Base-by-base conservation (phyloP, 1,140 invertebrate species). In the Apis florea region DNA sequence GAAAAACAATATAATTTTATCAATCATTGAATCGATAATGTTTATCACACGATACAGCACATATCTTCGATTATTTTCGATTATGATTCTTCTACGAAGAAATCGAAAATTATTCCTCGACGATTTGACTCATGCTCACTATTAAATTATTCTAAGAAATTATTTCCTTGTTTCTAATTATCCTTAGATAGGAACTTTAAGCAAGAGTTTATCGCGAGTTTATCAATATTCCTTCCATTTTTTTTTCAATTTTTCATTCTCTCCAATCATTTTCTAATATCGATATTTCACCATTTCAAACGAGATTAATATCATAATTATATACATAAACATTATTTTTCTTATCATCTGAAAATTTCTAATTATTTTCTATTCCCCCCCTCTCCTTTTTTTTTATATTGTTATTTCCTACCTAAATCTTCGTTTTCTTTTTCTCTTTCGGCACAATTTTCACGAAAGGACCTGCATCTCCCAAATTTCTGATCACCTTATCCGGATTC, bases 401-500 rank as follows among this genome's bases (percentile, higher is more conserved):
- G 1, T 76, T 49, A 72, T 21, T 72, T 68, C 15, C 4, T 40
- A 17, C 53, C 58, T 31, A 19, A 15, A 56, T 19, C 26, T 61
- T 79, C 0, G 26, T 67, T 19, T 21, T 61, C 12, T 40, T 40
- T 6, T 8, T 51, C 53, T 61, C 61, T 26, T 24, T 56, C 0
- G 61, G 53, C 5, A 59, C 58, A 2, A 75, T 66, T 21, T 24
- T 54, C 31, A 56, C 61, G 31, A 74, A 59, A 10, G 40, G 12
- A 3, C 19, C 58, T n/a, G n/a, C n/a, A n/a, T n/a, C n/a, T 0
- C 70, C 75, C 15, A 54, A 21, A 3, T 12, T 71, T 17, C 19
- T 83, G 19, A 79, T 24, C 24, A 83, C 68, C 21, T 54, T 4
- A 13, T 40, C 61, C 26, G 80, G 73, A 49, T 68, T 58, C 19